Base-by-base conservation (phyloP, 1,140 invertebrate genomes). In the Tachypleus tridentatus region DNA sequence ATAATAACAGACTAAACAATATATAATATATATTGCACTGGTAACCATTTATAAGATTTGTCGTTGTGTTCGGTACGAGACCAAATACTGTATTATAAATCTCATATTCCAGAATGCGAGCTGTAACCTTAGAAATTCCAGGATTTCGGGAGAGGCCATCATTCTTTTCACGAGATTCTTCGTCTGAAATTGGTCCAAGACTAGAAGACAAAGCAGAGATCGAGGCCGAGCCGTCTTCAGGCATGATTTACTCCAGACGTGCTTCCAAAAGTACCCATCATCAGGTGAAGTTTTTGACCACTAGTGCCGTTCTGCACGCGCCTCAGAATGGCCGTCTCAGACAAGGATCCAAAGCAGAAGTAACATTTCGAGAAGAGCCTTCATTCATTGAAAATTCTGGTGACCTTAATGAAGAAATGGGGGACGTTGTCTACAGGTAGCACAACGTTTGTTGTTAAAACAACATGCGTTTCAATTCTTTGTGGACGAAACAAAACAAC, bases 161-260 rank as follows among this genome's bases (percentile, higher is more conserved):
- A 8, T 67, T 67, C 48, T 67, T 63, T n/a, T 67, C 65, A 11
- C 63, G 61, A 54, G 65, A 67, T 50, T 67, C 65, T 9, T 67
- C 65, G 3, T 67, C 65, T 4, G 65, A 67, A 29, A 29, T 29
- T 29, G 29, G 29, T 54, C 65, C 65, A 2, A 67, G 65, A 49
- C 53, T 67, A 8, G 64, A 67, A 59, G 29, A 29, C 29, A 51
- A 57, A 7, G 65, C 52, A 3, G 65, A 67, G 11, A 11, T 64
- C 7, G 63, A 29, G 29, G 29, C 29, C 0, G 29, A 29, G 29
- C 29, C 29, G 29, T 29, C 29, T 29, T 29, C 29, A 29, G 29
- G 29, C 29, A 29, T 29, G 29, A 29, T 29, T 29, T 49, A 48
- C 57, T 63, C 58, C 29, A 29, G 65, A 48, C 49, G 65, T 5